Evolutionary conservation across 1,140 invertebrate species (phyloP).

Genomic region (Pectinophora gossypiella): DNA sequence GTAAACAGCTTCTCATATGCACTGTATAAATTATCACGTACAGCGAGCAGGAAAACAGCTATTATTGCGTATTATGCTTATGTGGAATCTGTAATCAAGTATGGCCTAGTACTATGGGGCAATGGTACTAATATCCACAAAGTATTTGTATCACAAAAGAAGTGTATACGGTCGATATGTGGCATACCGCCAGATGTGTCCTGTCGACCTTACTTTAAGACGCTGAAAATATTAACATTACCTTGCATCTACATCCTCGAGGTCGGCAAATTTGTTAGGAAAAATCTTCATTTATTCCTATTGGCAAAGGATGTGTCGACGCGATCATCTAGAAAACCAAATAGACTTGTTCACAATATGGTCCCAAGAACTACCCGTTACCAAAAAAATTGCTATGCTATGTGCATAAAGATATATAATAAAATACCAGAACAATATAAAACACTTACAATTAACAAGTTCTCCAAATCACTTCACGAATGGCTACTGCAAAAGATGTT

Average conservation of each 20-base stretch:
- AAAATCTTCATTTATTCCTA: background rate
- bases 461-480: background rate
- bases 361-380: background rate
- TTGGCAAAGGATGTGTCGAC: background rate
- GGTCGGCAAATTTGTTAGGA: background rate
- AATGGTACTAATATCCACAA: background rate
- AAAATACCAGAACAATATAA: slow-evolving; percentile 1
- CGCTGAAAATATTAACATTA: background rate
- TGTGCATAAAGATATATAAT: slow-evolving; percentile 8
- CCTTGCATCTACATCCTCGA: slow-evolving; percentile 4
- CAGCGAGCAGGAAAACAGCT: background rate
- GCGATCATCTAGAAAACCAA: background rate
- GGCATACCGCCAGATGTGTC: background rate
- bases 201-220: background rate
- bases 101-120: background rate
- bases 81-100: background rate
- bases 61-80: background rate
- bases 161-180: background rate
- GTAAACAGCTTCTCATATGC: background rate
- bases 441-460: background rate
- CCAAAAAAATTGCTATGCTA: slow-evolving; percentile 1
- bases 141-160: background rate
- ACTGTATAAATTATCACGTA: background rate
- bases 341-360: background rate
- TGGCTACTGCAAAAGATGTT: background rate